Percentiles rank a stretch among this genome's conserved stretches.
Evolutionary conservation across 2,888 invertebrate genomes (phyloP).

Genomic region (Pollenia angustigena): DNA sequence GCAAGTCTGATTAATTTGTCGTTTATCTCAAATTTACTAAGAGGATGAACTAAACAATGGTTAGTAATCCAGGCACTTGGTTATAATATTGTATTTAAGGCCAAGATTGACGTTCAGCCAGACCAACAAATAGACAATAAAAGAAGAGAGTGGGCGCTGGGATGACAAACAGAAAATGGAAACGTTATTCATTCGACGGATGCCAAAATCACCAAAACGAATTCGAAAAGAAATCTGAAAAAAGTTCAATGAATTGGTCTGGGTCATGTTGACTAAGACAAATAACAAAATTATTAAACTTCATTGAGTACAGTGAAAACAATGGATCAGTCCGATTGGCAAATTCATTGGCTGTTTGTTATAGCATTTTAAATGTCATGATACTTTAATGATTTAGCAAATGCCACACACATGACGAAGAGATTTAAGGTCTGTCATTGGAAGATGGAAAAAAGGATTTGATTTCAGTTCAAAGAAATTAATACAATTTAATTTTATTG

Average conservation of each 20-base stretch:
- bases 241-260: constrained; percentile 68
- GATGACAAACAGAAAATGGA: constrained; percentile 31
- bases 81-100: not conserved
- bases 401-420: constrained; percentile 55
- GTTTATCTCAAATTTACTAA: constrained; percentile 43
- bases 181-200: not conserved
- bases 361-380: constrained; percentile 52
- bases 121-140: not conserved
- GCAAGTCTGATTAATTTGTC: constrained; percentile 43
- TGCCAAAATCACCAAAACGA: constrained; percentile 3
- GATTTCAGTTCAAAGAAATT: not conserved
- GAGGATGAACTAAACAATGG: constrained; percentile 35
- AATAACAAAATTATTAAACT: constrained; percentile 40
- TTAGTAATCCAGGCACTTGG: constrained; percentile 14
- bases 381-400: constrained; percentile 34
- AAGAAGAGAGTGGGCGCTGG: constrained; percentile 19
- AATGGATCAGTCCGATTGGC: constrained; percentile 21
- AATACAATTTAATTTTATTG: not conserved
- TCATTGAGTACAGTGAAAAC: constrained; percentile 15
- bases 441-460: not conserved
- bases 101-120: not conserved
- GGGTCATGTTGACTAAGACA: constrained; percentile 47
- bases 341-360: constrained; percentile 29
- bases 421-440: not conserved
- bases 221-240: not conserved